These are phyloP conservation scores for Isoperla grammatica DNA, from an alignment of 2,888 invertebrate genomes.

Conservation along the genomic window DNA sequence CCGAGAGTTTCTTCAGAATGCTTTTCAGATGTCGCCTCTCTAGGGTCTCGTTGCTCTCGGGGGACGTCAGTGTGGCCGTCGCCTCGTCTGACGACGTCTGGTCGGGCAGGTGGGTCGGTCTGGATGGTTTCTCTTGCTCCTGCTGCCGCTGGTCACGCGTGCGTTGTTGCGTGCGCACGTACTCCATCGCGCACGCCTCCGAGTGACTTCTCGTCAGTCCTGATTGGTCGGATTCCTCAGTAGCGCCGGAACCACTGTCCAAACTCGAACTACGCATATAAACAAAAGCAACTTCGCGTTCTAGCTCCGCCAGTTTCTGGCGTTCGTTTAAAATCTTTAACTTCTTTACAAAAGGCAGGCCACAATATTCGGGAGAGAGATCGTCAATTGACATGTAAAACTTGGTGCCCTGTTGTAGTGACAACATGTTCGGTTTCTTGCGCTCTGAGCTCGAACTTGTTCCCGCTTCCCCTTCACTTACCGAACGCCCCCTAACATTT, in stretches of 20 bases:
- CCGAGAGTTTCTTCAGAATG: conserved; percentile 76
- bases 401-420: conserved; percentile 44
- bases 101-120: not conserved
- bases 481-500: not conserved
- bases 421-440: conserved; percentile 28
- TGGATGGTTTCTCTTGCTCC: not conserved
- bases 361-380: conserved; percentile 79
- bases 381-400: conserved; percentile 81
- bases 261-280: conserved; percentile 74
- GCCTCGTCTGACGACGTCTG: not conserved
- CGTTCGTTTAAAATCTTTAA: conserved; percentile 82
- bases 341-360: conserved; percentile 81
- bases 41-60: conserved; percentile 74
- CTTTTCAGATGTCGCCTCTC: conserved; percentile 78
- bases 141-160: conserved; percentile 9
- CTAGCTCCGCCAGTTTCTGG: conserved; percentile 77
- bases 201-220: conserved; percentile 70
- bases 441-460: not conserved
- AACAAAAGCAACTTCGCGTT: conserved; percentile 54
- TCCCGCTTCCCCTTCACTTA: not conserved
- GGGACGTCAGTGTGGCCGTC: conserved; percentile 35
- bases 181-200: conserved; percentile 72
- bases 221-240: conserved; percentile 18
- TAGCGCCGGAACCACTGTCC: conserved; percentile 55
- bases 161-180: conserved; percentile 36